Evolutionary conservation across 2,888 invertebrate species (phyloP).

Genomic region (Drosophila nr. perissopoda): DNA sequence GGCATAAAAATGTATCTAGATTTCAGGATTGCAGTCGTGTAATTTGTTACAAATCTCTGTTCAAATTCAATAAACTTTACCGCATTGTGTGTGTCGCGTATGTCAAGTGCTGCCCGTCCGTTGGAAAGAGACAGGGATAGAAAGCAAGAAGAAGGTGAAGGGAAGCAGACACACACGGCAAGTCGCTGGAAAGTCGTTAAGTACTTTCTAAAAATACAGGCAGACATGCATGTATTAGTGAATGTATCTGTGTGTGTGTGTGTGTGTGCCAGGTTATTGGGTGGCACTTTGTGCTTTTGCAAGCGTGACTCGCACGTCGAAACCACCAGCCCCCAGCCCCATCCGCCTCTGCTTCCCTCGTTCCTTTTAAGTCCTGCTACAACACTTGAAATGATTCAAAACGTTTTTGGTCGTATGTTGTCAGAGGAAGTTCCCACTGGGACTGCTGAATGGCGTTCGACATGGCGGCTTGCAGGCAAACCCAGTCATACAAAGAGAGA

Average conservation of each 20-base stretch:
- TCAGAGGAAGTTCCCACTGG: slow-evolving; percentile 56
- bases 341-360: neutral
- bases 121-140: neutral
- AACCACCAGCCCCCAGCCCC: slow-evolving; percentile 20
- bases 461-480: slow-evolving; percentile 29
- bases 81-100: slow-evolving; percentile 62
- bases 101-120: slow-evolving; percentile 13
- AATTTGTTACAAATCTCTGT: slow-evolving; percentile 76
- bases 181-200: slow-evolving; percentile 71
- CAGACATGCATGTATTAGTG: slow-evolving; percentile 53
- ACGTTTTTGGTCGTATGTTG: slow-evolving; percentile 63
- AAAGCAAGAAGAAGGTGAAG: neutral
- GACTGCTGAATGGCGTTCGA: slow-evolving; percentile 51
- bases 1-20: slow-evolving; percentile 68
- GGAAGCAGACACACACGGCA: slow-evolving; percentile 25
- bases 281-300: slow-evolving; percentile 70
- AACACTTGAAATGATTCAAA: slow-evolving; percentile 71
- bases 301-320: slow-evolving; percentile 72
- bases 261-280: slow-evolving; percentile 55
- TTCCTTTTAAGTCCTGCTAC: slow-evolving; percentile 36
- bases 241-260: slow-evolving; percentile 25
- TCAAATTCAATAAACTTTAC: slow-evolving; percentile 77
- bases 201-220: slow-evolving; percentile 77
- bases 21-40: slow-evolving; percentile 69
- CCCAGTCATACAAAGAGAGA: neutral